A percentile compares a stretch with the other conserved stretches of the same genome.
Conservation (phyloP, 2,888 invertebrate species). For the Drosophila mercatorum region DNA sequence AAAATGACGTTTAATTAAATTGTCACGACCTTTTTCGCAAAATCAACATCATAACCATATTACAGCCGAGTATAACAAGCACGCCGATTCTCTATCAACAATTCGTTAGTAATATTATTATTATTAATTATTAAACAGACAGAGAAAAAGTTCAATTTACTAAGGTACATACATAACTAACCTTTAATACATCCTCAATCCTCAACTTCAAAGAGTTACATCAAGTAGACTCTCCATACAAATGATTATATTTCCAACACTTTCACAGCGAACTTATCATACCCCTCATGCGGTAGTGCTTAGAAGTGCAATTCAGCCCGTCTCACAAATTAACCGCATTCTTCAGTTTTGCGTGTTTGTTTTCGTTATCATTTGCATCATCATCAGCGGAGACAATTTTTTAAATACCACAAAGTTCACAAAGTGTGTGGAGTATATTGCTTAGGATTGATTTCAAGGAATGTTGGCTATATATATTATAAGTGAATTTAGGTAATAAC, state of each 20-base stretch:
- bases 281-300: not conserved
- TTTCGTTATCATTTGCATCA: constrained; percentile 46
- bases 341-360: constrained; percentile 39
- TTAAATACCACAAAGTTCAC: not conserved
- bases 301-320: constrained; percentile 27
- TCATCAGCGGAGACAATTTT: constrained; percentile 15
- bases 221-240: not conserved
- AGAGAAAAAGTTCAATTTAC: no score
- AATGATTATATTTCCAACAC: not conserved
- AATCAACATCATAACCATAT: constrained; percentile 15
- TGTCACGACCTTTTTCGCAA: constrained; percentile 68
- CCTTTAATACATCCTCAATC: no score
- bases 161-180: no score
- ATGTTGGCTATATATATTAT: no score
- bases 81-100: not conserved
- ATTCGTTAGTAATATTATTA: not conserved
- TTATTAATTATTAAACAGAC: not conserved
- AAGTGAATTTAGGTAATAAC: no score
- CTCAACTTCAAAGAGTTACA: no score
- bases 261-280: not conserved
- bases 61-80: not conserved
- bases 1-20: constrained; percentile 75
- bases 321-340: constrained; percentile 71
- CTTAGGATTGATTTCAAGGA: no score
- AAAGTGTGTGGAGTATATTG: not conserved